Evolutionary conservation across 2,113 vertebrate species (phyloP).

Genomic region (Athene noctua): DNA sequence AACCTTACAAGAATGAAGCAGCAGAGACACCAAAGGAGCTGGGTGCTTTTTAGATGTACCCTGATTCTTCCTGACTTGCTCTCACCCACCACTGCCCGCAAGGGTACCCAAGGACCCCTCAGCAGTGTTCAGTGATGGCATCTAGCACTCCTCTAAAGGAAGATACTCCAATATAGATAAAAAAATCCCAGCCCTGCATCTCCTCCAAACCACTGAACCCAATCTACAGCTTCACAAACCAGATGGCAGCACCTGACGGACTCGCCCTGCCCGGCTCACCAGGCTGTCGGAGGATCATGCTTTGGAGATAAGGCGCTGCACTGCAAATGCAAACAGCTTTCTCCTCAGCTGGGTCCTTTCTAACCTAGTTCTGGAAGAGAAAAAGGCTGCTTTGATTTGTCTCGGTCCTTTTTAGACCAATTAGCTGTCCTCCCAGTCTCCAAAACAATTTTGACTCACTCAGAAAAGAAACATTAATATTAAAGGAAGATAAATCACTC

Average conservation of each 20-base stretch:
- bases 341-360: background rate
- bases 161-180: background rate
- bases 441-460: background rate
- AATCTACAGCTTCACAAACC: background rate
- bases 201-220: background rate
- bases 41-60: background rate
- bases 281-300: background rate
- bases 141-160: background rate
- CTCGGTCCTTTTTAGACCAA: background rate
- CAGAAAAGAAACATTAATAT: slow-evolving; percentile 7
- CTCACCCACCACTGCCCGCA: background rate
- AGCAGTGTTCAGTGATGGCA: background rate
- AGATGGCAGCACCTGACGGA: background rate
- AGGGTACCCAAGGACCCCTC: background rate
- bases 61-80: background rate
- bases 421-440: background rate
- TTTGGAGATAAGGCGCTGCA: background rate
- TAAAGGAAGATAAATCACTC: slow-evolving; percentile 48
- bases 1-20: background rate
- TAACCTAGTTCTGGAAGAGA: background rate
- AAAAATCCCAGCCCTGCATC: background rate
- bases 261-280: background rate
- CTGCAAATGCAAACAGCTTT: background rate
- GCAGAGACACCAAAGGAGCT: background rate
- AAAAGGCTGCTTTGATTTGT: background rate